A percentile compares a stretch with the other conserved stretches of the same genome.
Conservation (phyloP, 2,113 vertebrate genomes). For the Cyphomyrus plagiostoma region DNA sequence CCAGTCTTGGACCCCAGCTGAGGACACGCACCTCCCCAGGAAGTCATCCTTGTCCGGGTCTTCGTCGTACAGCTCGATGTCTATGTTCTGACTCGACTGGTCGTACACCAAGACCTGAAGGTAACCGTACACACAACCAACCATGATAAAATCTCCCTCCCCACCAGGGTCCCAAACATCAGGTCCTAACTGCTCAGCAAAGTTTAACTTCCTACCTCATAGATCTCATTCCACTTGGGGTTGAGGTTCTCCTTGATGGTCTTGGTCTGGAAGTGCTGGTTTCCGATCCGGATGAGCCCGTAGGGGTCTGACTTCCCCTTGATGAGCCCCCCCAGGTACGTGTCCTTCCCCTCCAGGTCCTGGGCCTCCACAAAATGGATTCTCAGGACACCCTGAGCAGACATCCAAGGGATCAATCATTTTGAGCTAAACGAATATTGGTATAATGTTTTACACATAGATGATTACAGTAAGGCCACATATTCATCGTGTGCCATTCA, state of each 20-base stretch:
- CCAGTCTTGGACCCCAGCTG: background rate
- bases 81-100: conserved; percentile 83
- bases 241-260: conserved; percentile 87
- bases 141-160: background rate
- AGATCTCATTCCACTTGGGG: conserved; percentile 94
- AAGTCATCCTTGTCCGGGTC: conserved; percentile 97
- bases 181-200: background rate
- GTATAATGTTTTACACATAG: background rate
- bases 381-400: conserved; percentile 79
- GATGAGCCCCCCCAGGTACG: conserved; percentile 83
- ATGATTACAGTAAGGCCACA: background rate
- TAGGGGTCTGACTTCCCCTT: conserved; percentile 97
- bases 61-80: conserved; percentile 95
- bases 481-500: background rate
- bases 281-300: conserved; percentile 81
- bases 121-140: background rate
- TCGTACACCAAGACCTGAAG: conserved; percentile 85
- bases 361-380: conserved; percentile 94
- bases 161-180: background rate
- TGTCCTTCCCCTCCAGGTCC: conserved; percentile 88
- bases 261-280: conserved; percentile 89
- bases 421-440: background rate
- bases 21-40: conserved; percentile 74
- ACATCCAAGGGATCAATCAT: background rate
- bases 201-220: conserved; percentile 68